Base-by-base conservation (phyloP, 2,797 vertebrate species). In the Anguilla marmorata region DNA sequence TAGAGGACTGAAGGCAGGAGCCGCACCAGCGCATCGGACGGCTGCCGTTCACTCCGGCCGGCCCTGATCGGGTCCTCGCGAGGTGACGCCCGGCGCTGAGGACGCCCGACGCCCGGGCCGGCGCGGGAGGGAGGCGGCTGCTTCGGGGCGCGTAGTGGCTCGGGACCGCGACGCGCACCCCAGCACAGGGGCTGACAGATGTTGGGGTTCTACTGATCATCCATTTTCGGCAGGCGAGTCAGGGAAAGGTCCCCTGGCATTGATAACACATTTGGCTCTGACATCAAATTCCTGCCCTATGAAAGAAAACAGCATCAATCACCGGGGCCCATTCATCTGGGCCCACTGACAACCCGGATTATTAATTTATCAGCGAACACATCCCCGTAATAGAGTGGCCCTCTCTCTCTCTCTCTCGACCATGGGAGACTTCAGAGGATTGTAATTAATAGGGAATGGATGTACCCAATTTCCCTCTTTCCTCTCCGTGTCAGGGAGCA, bases 161-260 rank as follows among this genome's bases (percentile, higher is more conserved):
- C 0, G 98, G 98, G 95, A 99, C 99, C 91, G 99, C 98, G 27
- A 99, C 98, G 89, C 99, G 99, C 14, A 99, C 98, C 0, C 98
- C 98, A 0, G 98, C 98, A 0, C 98, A 99, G n/a, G 0, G 98
- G 97, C 92, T 99, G 98, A 91, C 99, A 99, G 96, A 99, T 99
- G 91, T 97, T 97, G 0, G 89, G 0, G 0, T 94, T 95, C 0
- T 95, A 80, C 93, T 96, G 91, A 92, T 98, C 95, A 93, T 99
- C 99, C 98, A 99, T 99, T 95, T 97, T 98, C 93, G 98, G 97
- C 93, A 3, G 99, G 92, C 0, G 97, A 95, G 94, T 99, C 99
- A 1, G 98, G 99, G 95, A 99, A 99, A 7, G 98, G 98, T 30
- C 98, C 99, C 0, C 98, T 99, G 86, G 98, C 99, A 85, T 99